These are phyloP conservation scores for Lindbergichthys nudifrons DNA, from an alignment of 2,797 vertebrate genomes.

Conservation along the genomic window DNA sequence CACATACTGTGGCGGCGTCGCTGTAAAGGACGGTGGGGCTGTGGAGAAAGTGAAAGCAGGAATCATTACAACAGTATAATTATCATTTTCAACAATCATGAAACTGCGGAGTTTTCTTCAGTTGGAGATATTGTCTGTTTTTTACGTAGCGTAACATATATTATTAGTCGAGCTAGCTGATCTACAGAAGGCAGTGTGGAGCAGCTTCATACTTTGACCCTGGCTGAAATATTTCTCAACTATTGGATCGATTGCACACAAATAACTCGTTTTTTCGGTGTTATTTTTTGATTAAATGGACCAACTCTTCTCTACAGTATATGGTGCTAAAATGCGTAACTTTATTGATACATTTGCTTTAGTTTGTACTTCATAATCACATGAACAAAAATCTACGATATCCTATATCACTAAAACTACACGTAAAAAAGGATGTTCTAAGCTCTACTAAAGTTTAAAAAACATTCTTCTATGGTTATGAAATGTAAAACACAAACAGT, in stretches of 20 bases:
- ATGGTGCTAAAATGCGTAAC: background rate
- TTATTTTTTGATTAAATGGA: background rate
- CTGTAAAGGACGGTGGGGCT: constrained; percentile 97
- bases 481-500: background rate
- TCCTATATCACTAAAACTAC: background rate
- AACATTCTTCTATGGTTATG: background rate
- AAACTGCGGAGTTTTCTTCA: background rate
- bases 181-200: background rate
- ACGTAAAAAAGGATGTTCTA: background rate
- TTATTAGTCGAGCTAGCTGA: background rate
- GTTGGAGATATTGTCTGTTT: background rate
- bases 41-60: constrained; percentile 55
- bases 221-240: background rate
- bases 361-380: background rate
- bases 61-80: constrained; percentile 1
- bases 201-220: background rate
- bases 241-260: background rate
- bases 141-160: background rate
- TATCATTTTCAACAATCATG: background rate
- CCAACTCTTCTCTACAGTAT: background rate
- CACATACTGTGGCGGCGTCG: constrained; percentile 96
- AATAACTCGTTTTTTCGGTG: too few species aligned
- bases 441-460: background rate
- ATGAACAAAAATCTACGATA: background rate
- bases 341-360: background rate